Evolutionary conservation across 1,140 invertebrate genomes (phyloP), one percentile per base, ranked within the genome.

Genomic region (Acromyrmex echinatior): DNA sequence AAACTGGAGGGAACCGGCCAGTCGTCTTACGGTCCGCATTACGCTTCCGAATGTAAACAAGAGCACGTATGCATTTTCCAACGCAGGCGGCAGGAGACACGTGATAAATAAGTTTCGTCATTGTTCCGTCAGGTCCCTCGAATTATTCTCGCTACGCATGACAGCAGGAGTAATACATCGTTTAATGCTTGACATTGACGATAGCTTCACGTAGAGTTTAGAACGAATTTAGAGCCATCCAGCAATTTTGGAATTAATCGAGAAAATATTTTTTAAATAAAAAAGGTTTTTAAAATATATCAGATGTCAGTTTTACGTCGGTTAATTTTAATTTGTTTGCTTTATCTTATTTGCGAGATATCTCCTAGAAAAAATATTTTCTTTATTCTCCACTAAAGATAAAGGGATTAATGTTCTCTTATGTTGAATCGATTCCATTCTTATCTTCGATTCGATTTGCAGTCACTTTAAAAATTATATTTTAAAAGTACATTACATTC

Each of bases 1-100:
- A 84, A 84, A 63, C 56, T 65, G 31, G 80, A 73, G 68, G 35
- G 31, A 49, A 82, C 56, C 56, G 51, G n/a, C 25, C 58, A 39
- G 58, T 31, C 39, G 31, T 74, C 80, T 73, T 74, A 74, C 21
- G 58, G 2, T 16, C 56, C 25, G 49, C 49, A 35, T 82, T 73
- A 82, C 68, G 70, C 80, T 76, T 71, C 80, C 80, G 80, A 84
- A 84, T 76, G 70, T 76, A 84, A 84, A 84, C 80, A 84, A 70
- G 65, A 58, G 66, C 66, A 28, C 53, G 66, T 81, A 81, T 35
- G 68, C 56, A 51, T 45, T 74, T 51, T 45, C 80, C 21, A 25
- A 84, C 63, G 49, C 51, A 25, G 70, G 49, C 58, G 70, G 63
- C 51, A 25, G 58, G 65, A 71, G 70, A 28, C 56, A 18, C 12